Conservation (phyloP, 2,113 vertebrate genomes). For the Morone chrysops region DNA sequence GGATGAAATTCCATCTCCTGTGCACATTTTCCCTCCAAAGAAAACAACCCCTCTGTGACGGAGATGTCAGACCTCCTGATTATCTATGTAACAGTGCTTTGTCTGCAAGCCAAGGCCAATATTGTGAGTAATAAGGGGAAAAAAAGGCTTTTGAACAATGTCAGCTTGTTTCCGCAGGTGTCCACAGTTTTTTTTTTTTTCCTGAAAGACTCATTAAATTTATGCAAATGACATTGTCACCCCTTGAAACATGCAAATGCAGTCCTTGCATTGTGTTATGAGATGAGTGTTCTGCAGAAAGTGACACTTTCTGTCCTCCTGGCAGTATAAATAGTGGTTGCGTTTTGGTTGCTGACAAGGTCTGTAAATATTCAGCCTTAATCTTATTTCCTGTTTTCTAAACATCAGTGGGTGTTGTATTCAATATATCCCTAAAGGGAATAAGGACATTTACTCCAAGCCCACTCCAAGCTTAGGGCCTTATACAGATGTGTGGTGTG, state of each 20-base stretch:
- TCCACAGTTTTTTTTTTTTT: slow-evolving; percentile 37
- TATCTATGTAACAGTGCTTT: slow-evolving; percentile 69
- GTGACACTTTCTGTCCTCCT: slow-evolving; percentile 34
- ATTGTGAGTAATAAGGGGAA: slow-evolving; percentile 66
- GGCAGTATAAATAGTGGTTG: slow-evolving; percentile 12
- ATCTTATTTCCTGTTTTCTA: slow-evolving; percentile 14
- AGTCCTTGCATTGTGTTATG: slow-evolving; percentile 60
- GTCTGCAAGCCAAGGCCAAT: slow-evolving; percentile 72
- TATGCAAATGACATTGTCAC: slow-evolving; percentile 79
- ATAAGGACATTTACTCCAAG: too few species aligned
- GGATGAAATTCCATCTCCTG: slow-evolving; percentile 77
- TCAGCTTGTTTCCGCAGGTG: slow-evolving; percentile 77
- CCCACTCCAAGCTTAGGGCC: background rate
- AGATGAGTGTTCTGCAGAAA: slow-evolving; percentile 46
- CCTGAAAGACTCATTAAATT: slow-evolving; percentile 78
- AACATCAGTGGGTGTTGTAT: slow-evolving; percentile 8
- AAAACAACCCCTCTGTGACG: slow-evolving; percentile 68
- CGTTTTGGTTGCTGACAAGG: slow-evolving; percentile 28
- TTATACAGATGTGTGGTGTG: slow-evolving; percentile 14
- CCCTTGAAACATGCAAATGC: slow-evolving; percentile 75
- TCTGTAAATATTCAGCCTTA: slow-evolving; percentile 36
- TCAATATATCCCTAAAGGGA: background rate
- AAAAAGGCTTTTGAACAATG: slow-evolving; percentile 73
- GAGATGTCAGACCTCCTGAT: slow-evolving; percentile 77
- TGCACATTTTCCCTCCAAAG: slow-evolving; percentile 50